Evolutionary conservation across 2,888 invertebrate genomes (phyloP).

Genomic region (Aromia moschata): DNA sequence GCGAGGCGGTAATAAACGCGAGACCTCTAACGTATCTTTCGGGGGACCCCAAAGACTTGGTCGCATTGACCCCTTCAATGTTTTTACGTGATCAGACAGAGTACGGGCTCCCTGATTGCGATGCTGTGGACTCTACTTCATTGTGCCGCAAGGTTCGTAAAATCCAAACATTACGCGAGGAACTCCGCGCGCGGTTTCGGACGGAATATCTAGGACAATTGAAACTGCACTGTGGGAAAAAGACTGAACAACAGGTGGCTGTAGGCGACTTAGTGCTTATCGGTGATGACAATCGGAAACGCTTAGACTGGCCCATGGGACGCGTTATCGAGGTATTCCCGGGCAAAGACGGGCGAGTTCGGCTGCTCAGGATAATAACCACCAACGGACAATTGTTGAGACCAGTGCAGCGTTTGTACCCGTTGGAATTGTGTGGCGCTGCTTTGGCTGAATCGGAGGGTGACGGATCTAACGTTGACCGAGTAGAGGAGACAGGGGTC

Average conservation of each 20-base stretch:
- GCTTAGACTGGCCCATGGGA: not conserved
- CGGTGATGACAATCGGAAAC: not conserved
- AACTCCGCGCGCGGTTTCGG: not conserved
- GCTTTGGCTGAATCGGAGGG: not conserved
- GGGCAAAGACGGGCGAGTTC: not conserved
- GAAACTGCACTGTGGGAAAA: not conserved
- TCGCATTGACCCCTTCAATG: too few species aligned
- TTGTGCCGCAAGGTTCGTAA: too few species aligned
- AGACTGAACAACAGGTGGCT: not conserved
- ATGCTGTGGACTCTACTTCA: too few species aligned
- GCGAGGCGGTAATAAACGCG: conserved; percentile 2
- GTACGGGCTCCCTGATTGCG: too few species aligned
- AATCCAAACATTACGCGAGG: too few species aligned
- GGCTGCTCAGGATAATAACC: not conserved
- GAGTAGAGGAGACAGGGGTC: too few species aligned
- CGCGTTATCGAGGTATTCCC: not conserved
- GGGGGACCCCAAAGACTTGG: too few species aligned
- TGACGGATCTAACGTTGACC: too few species aligned
- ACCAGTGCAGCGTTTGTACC: not conserved
- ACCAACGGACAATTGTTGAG: not conserved
- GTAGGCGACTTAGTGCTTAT: not conserved
- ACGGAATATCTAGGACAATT: not conserved
- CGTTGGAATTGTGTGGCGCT: not conserved
- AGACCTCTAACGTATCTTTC: conserved; percentile 21
- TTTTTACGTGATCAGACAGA: too few species aligned